Conservation (phyloP, 1,140 invertebrate genomes). For the Cyrtorhinus lividipennis region DNA sequence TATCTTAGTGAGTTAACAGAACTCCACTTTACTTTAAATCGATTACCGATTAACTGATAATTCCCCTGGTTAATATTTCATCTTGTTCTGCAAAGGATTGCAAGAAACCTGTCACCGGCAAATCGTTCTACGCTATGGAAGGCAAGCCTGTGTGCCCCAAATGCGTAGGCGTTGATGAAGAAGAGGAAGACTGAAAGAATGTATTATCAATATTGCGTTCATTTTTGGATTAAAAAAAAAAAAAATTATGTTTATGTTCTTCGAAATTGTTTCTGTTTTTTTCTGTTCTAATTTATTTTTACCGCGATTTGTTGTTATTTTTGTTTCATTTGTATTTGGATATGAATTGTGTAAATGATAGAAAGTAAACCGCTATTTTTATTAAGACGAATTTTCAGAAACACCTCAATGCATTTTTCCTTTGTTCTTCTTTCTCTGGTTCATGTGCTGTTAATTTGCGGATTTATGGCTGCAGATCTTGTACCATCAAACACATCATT, state of each 20-base stretch:
- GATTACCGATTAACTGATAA: too few species aligned
- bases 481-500: too few species aligned
- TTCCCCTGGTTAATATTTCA: not conserved
- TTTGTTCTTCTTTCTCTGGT: too few species aligned
- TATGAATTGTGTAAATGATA: too few species aligned
- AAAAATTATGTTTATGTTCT: not conserved
- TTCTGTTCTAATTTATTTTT: not conserved
- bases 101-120: conserved; percentile 75
- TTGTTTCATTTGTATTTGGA: too few species aligned
- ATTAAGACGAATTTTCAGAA: not conserved
- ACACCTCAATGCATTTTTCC: too few species aligned
- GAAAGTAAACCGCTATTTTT: not conserved
- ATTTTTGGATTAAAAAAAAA: conserved; percentile 1
- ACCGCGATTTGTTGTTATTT: too few species aligned
- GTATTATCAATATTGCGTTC: not conserved
- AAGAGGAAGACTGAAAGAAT: conserved; percentile 44
- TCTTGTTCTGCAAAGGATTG: conserved; percentile 54
- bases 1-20: too few species aligned
- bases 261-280: not conserved
- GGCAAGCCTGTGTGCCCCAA: conserved; percentile 78
- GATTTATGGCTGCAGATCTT: too few species aligned
- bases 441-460: too few species aligned
- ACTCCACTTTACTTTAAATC: too few species aligned
- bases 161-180: conserved; percentile 78
- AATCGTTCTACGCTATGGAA: conserved; percentile 90